A percentile compares a stretch with the other conserved stretches of the same genome.
phyloP scores from a whole-genome alignment of 1,140 invertebrate genomes.

The Coenobita brevimanus region DNA sequence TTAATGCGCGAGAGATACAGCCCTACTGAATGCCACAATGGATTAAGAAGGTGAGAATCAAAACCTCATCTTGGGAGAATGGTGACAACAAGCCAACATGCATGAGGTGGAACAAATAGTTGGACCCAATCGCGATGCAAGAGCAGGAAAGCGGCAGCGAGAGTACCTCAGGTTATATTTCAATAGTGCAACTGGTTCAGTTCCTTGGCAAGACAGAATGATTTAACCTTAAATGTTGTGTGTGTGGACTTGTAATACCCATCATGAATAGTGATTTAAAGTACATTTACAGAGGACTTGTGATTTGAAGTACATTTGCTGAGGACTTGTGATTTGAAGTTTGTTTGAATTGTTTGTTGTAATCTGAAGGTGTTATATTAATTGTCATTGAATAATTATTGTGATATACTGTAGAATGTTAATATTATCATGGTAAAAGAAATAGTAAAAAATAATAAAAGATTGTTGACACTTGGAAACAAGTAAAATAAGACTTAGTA shows the following conservation, averaged over 20 bases:
- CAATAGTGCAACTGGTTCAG: background rate
- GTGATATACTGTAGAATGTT: too few species aligned
- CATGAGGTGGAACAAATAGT: background rate
- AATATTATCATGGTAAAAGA: too few species aligned
- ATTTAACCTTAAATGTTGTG: background rate
- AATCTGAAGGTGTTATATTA: too few species aligned
- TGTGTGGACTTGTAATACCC: background rate
- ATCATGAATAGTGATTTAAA: background rate
- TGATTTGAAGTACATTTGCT: too few species aligned
- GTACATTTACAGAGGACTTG: background rate
- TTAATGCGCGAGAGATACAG: background rate
- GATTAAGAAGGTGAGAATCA: slow-evolving; percentile 9
- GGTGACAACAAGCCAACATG: slow-evolving; percentile 8
- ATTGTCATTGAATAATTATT: too few species aligned
- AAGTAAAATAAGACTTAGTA: too few species aligned
- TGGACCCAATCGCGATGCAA: background rate
- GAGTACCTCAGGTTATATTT: too few species aligned
- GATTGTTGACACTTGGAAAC: too few species aligned
- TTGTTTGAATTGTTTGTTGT: too few species aligned
- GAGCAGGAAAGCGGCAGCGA: background rate
- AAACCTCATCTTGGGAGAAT: background rate
- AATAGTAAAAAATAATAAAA: too few species aligned
- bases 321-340: too few species aligned
- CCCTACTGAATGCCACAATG: background rate
- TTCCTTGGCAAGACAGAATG: background rate